Evolutionary conservation across 37 sponge, comb jelly and placozoan genomes (phyloP).

Genomic region (Bolinopsis microptera): DNA sequence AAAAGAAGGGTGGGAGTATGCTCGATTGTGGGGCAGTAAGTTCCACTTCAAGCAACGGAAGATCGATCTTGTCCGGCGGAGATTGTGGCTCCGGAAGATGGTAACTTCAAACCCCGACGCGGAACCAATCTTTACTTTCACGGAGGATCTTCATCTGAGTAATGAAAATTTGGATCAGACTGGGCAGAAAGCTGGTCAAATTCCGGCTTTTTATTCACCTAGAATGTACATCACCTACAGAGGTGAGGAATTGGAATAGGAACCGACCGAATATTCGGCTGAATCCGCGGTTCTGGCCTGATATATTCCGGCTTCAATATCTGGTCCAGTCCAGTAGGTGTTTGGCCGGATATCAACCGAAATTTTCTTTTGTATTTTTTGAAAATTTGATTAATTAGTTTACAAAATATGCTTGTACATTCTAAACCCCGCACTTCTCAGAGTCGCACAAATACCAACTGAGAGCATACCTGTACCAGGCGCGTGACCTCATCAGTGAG

Average conservation of each 20-base stretch:
- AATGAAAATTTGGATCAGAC: background rate
- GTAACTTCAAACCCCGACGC: conserved; percentile 25
- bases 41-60: conserved; percentile 29
- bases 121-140: conserved; percentile 22
- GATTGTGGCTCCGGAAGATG: conserved; percentile 63
- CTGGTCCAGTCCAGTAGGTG: no score
- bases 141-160: background rate
- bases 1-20: conserved; percentile 66
- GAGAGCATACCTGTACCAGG: conserved; percentile 65
- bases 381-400: no score
- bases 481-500: conserved; percentile 31
- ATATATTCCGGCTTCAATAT: no score
- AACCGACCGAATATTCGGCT: no score
- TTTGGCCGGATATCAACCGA: no score
- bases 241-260: conserved; percentile 13
- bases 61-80: conserved; percentile 40
- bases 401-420: no score
- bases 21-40: conserved; percentile 47
- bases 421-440: no score
- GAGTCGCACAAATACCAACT: conserved; percentile 46
- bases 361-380: no score
- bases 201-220: conserved; percentile 30
- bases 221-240: conserved; percentile 62
- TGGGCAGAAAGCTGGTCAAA: conserved; percentile 22
- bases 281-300: no score